Evolutionary conservation across 2,888 invertebrate genomes (phyloP).

Genomic region (Carabus problematicus): DNA sequence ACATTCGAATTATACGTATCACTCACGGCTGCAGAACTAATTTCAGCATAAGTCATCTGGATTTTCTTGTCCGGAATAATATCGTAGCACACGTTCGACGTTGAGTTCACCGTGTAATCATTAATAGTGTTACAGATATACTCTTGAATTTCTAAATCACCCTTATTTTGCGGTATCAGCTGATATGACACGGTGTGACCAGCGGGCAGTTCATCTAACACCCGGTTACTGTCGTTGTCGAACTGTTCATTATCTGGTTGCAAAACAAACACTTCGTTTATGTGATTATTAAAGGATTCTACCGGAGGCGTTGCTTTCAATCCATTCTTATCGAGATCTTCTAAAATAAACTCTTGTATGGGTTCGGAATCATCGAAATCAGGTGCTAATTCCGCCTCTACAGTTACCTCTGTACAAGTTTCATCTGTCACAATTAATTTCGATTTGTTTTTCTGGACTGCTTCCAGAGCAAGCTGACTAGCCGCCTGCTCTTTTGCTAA

Average conservation of each 20-base stretch:
- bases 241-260: slow-evolving; percentile 61
- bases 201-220: slow-evolving; percentile 59
- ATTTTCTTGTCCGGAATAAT: too few relatives aligned
- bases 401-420: slow-evolving; percentile 56
- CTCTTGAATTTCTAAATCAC: slow-evolving; percentile 55
- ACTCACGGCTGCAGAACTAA: too few relatives aligned
- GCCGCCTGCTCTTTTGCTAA: slow-evolving; percentile 59
- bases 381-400: slow-evolving; percentile 56
- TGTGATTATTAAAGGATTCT: background rate
- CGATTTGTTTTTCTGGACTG: slow-evolving; percentile 56
- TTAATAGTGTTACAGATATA: slow-evolving; percentile 27
- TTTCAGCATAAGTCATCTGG: too few relatives aligned
- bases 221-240: slow-evolving; percentile 70
- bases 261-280: background rate
- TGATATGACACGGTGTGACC: slow-evolving; percentile 55
- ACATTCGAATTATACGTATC: too few relatives aligned
- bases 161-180: slow-evolving; percentile 55
- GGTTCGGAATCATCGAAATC: slow-evolving; percentile 48
- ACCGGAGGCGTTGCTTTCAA: background rate
- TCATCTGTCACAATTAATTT: slow-evolving; percentile 58
- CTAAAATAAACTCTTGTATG: slow-evolving; percentile 32
- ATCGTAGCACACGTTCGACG: too few relatives aligned
- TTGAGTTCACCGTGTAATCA: too few relatives aligned
- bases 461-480: slow-evolving; percentile 58
- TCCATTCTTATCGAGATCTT: slow-evolving; percentile 28